Base-by-base conservation (phyloP, 53 echinoderm and acorn worm species). In the Echinometra lucunter region DNA sequence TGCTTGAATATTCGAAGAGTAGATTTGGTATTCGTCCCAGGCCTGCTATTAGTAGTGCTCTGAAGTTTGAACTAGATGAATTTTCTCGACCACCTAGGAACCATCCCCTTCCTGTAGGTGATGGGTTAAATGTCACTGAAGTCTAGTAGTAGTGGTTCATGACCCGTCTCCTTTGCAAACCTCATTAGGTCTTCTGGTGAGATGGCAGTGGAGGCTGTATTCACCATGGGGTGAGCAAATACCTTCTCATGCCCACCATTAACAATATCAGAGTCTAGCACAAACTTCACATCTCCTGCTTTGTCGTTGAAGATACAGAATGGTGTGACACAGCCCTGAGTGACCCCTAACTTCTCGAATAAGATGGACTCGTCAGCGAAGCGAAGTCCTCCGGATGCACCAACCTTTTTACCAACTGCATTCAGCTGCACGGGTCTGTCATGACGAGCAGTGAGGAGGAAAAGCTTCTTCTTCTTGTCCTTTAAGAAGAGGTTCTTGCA, bases 391-490 rank as follows among this genome's bases (percentile, higher is more conserved):
- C 97, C 97, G 11, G 98, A 94, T 17, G 97, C 98, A 3, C 98
- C 97, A 4, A 98, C 97, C 25, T 95, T 94, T 74, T 98, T 98
- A 85, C 95, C 96, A 15, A 98, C 66, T 44, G 89, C 92, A 53
- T 75, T 74, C 35, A 98, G 89, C 81, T 95, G 94, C 37, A 98
- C 96, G 21, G 88, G 78, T 28, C 96, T 85, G 55, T 97, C 95
- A 81, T 97, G 96, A 42, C 83, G 96, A 34, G 96, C 94, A 12
- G 96, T 96, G 45, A 98, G 94, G 37, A 98, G 96, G 97, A 96
- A 98, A 23, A 97, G 94, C n/a, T 95, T 95, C 56, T 97, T 97
- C 95, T 98, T 98, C 88, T 98, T 98, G 96, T 98, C 97, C 85
- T 95, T 96, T 55, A 98, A 83, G 70, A 98, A 98, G 58, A 98